Percentiles rank a stretch among this genome's conserved stretches.
phyloP scores from a whole-genome alignment of 2,888 invertebrate species.

The Trachelus tabidus region DNA sequence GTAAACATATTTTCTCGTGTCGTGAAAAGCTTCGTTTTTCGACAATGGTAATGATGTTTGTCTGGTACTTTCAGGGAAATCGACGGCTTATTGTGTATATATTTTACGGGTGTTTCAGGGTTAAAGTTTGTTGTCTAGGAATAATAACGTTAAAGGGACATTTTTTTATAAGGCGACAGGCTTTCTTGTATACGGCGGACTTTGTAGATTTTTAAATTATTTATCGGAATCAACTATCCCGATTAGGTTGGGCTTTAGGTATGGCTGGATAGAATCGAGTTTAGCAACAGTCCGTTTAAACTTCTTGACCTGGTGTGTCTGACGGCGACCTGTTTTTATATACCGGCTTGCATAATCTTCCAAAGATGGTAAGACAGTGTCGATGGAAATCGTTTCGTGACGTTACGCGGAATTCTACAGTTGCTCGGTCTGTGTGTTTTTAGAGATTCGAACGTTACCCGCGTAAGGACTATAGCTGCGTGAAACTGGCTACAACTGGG shows the following conservation, averaged over 20 bases:
- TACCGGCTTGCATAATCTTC: constrained; percentile 44
- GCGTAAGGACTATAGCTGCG: background rate
- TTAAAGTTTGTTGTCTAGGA: background rate
- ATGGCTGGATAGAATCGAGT: background rate
- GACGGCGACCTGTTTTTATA: constrained; percentile 29
- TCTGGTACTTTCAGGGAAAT: background rate
- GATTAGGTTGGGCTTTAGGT: background rate
- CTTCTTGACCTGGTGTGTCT: background rate
- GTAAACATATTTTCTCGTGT: background rate
- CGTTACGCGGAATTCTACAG: background rate
- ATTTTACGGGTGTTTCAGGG: background rate
- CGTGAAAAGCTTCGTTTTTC: background rate
- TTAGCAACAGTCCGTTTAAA: background rate
- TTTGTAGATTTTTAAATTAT: background rate
- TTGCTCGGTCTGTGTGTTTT: background rate
- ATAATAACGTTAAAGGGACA: background rate
- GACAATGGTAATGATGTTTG: no score
- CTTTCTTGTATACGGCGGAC: no score
- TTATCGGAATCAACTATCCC: background rate
- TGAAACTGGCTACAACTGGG: background rate
- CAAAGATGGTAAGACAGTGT: constrained; percentile 34
- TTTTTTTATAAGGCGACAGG: background rate
- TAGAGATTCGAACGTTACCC: background rate
- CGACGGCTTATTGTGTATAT: background rate
- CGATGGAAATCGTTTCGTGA: background rate